Conservation (phyloP, 2,888 invertebrate genomes). For the Diploptera punctata region DNA sequence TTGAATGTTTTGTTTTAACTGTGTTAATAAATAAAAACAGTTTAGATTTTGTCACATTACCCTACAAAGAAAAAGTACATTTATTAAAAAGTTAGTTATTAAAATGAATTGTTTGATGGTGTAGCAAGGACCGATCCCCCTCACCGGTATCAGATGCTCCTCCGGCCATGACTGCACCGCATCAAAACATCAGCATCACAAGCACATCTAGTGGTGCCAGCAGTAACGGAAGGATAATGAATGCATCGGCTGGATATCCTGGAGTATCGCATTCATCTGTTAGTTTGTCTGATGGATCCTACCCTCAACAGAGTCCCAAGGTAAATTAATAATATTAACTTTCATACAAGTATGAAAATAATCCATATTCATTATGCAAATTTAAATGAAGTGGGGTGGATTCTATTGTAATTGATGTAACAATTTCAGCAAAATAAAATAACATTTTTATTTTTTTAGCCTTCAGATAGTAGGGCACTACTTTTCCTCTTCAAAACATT, state of each 20-base stretch:
- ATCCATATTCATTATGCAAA: neutral
- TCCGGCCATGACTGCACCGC: conserved; percentile 35
- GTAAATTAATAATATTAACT: conserved; percentile 48
- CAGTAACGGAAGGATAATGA: conserved; percentile 23
- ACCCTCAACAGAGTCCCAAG: conserved; percentile 56
- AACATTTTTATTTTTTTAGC: too few relatives aligned
- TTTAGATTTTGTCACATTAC: too few relatives aligned
- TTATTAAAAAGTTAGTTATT: too few relatives aligned
- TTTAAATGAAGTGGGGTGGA: too few relatives aligned
- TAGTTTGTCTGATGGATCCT: conserved; percentile 32
- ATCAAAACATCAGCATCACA: conserved; percentile 34
- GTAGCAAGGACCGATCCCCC: conserved; percentile 49
- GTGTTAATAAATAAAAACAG: too few relatives aligned
- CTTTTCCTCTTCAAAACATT: too few relatives aligned
- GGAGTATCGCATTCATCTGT: conserved; percentile 35
- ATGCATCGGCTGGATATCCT: conserved; percentile 15
- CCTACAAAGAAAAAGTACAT: too few relatives aligned
- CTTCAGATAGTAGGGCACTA: too few relatives aligned
- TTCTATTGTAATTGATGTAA: too few relatives aligned
- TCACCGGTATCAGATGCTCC: conserved; percentile 44
- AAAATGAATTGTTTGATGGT: too few relatives aligned
- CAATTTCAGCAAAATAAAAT: too few relatives aligned
- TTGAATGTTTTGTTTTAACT: too few relatives aligned
- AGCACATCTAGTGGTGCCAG: conserved; percentile 36
- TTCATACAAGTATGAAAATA: neutral